Conservation (phyloP, 2,888 invertebrate genomes). For the Loripinus fragilis region DNA sequence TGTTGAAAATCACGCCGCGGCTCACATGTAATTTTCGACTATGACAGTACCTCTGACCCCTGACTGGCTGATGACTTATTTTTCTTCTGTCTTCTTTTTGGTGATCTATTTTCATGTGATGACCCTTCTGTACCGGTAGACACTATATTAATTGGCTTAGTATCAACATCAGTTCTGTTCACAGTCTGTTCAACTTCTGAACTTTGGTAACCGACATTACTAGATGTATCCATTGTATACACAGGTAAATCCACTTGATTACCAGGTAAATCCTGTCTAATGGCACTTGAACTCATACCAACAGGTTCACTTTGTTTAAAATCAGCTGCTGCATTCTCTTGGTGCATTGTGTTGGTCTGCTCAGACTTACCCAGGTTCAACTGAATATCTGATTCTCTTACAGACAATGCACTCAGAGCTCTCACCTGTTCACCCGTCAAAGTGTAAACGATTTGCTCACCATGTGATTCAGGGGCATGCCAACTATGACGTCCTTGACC, state of each 20-base stretch:
- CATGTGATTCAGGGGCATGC: constrained; percentile 26
- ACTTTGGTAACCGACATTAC: no score
- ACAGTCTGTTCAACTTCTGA: no score
- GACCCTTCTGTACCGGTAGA: background rate
- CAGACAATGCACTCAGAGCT: background rate
- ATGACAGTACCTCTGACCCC: background rate
- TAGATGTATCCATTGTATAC: no score
- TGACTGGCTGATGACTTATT: background rate
- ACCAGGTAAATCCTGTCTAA: no score
- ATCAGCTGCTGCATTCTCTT: background rate
- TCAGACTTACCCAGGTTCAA: background rate
- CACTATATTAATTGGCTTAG: background rate
- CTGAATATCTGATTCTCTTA: background rate
- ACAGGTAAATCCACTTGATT: no score
- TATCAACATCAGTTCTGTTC: background rate
- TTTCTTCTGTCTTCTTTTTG: constrained; percentile 2
- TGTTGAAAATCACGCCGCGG: no score
- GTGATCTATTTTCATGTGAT: background rate
- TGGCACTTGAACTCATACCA: no score
- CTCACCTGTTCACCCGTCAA: background rate
- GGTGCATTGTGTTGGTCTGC: background rate
- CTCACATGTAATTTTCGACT: no score
- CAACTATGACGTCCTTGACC: background rate
- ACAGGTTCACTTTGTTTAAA: background rate
- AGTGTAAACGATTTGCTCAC: constrained; percentile 5